Conservation (phyloP, 1,140 invertebrate genomes). For the Dreissena polymorpha region DNA sequence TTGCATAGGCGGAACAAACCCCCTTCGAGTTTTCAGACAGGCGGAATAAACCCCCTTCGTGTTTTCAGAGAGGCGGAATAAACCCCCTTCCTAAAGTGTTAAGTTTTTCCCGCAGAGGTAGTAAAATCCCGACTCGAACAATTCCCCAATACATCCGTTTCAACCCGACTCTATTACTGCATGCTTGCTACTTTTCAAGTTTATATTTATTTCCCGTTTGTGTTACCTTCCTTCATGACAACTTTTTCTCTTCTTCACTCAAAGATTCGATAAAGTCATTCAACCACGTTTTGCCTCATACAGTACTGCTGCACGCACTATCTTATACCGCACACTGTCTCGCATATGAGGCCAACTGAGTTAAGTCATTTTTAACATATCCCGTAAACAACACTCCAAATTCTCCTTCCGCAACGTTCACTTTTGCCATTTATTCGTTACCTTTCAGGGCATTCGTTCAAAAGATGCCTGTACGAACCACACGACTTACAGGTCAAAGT, state of each 20-base stretch:
- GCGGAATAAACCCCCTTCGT: too few species aligned
- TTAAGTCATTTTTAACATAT: slow-evolving; percentile 36
- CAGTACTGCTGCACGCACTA: slow-evolving; percentile 30
- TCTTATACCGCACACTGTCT: slow-evolving; percentile 8
- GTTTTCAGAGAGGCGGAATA: too few species aligned
- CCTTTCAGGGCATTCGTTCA: slow-evolving; percentile 14
- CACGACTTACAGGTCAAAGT: slow-evolving; percentile 25
- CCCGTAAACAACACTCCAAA: slow-evolving; percentile 53
- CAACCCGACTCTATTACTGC: too few species aligned
- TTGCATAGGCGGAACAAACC: too few species aligned
- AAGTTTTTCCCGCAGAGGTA: too few species aligned
- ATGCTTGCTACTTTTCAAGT: too few species aligned
- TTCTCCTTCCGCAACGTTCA: slow-evolving; percentile 54
- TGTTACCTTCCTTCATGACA: slow-evolving; percentile 12
- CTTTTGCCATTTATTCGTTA: slow-evolving; percentile 24
- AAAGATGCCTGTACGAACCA: slow-evolving; percentile 26
- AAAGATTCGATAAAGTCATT: slow-evolving; percentile 22
- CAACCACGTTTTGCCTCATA: slow-evolving; percentile 26
- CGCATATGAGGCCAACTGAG: slow-evolving; percentile 10
- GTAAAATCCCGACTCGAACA: too few species aligned
- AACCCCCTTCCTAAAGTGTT: too few species aligned
- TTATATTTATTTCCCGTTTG: too few species aligned
- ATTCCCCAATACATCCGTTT: too few species aligned
- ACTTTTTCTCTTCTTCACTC: too few species aligned
- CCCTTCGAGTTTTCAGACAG: too few species aligned